Percentiles rank a stretch among this genome's conserved stretches.
Conservation (phyloP, 2,797 vertebrate genomes). For the Pitangus sulphuratus region DNA sequence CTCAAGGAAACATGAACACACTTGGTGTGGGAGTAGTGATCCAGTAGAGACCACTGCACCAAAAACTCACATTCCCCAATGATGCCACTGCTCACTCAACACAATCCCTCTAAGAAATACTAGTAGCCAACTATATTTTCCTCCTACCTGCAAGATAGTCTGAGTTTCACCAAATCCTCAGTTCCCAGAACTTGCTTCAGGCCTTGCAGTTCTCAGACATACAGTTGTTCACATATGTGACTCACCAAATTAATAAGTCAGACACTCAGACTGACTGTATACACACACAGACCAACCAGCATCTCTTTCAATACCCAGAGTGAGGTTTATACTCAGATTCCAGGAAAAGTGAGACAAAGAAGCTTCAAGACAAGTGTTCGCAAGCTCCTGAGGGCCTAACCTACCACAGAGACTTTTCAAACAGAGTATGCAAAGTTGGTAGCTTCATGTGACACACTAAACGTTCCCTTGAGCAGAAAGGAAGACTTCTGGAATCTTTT, state of each 20-base stretch:
- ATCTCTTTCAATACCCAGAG: not conserved
- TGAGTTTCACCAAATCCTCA: not conserved
- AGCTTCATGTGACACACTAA: accelerated
- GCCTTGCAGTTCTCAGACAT: not conserved
- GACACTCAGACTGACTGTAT: not conserved
- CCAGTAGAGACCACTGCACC: not conserved
- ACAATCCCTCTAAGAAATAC: not conserved
- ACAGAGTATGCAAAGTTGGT: not conserved
- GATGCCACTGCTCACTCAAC: not conserved
- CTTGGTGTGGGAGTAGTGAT: accelerated
- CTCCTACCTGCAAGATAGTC: not conserved
- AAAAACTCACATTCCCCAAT: not conserved
- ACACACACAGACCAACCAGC: not conserved
- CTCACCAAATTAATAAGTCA: not conserved
- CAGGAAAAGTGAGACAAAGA: not conserved
- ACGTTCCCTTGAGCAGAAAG: not conserved
- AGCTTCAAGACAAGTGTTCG: not conserved
- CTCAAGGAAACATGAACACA: not conserved
- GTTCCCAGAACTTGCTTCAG: not conserved
- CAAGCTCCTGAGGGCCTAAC: not conserved
- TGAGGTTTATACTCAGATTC: not conserved
- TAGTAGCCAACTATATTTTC: not conserved
- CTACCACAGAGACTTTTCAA: not conserved
- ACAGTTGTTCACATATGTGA: not conserved
- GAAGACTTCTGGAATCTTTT: not conserved